Evolutionary conservation across 2,113 vertebrate species (phyloP), one percentile per base, ranked within the genome.

Genomic region (Plestiodon gilberti): DNA sequence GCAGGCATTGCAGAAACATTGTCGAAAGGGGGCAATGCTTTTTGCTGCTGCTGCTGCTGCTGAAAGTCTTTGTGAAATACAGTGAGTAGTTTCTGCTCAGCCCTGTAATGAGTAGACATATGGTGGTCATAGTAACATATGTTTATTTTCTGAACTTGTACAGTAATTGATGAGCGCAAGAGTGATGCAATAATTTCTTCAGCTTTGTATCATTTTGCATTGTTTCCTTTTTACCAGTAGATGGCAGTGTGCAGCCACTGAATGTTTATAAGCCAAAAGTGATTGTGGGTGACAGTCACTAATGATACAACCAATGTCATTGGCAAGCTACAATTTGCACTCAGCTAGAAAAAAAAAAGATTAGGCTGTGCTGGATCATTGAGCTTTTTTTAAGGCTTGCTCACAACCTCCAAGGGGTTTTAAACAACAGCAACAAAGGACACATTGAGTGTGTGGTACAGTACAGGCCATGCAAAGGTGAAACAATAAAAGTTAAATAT

Each of bases 201-300:
- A 8, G 8, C 23, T 10, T 18, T 13, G 25, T 43, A 25, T 30
- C 25, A 22, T 57, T 40, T 28, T 64, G 6, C n/a, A 75, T 69
- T 87, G n/a, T 89, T 7, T 43, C 14, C 55, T 43, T 15, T 11
- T 79, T 89, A 85, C 89, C 92, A 90, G 65, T 33, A 80, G 88
- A 67, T 89, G 85, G 75, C 86, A 87, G 38, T 79, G 52, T 92
- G 71, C 82, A 91, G 73, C 86, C 78, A 43, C 23, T 6, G 1
- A 70, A n/a, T 88, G 55, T 57, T 78, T 57, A 52, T 43, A 57
- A 74, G 30, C 77, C 61, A 52, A 52, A 57, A 74, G 28, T 92
- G 82, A 59, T 74, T 77, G 14, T 82, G 67, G 40, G 55, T 33
- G 0, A 0, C 28, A 88, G 20, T 6, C 55, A 76, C 52, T 88